These are phyloP conservation scores for Neosilurus mollespiculum DNA, from an alignment of 2,797 vertebrate species.

Conservation along the genomic window DNA sequence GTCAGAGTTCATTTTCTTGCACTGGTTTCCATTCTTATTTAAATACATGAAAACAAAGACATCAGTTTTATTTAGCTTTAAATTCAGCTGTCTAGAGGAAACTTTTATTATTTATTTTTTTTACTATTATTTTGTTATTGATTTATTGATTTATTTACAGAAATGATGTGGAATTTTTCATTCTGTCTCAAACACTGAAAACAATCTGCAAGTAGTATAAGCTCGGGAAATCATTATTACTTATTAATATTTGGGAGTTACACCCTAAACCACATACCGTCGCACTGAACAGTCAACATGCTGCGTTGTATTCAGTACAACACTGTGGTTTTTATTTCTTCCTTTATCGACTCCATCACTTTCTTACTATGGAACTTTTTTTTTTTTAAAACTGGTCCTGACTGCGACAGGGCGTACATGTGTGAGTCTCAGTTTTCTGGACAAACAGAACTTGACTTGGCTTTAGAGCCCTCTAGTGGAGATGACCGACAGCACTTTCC, in stretches of 20 bases:
- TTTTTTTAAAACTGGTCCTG: background rate
- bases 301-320: background rate
- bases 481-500: background rate
- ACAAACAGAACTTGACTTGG: background rate
- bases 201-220: background rate
- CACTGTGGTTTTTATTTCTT: background rate
- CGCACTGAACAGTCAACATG: background rate
- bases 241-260: background rate
- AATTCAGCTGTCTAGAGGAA: background rate
- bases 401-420: background rate
- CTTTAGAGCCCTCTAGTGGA: conserved; percentile 17
- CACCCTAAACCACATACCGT: background rate
- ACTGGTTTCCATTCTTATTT: background rate
- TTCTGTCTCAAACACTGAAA: background rate
- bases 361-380: background rate
- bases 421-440: background rate
- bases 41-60: background rate
- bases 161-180: background rate
- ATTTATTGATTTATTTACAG: background rate
- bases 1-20: background rate
- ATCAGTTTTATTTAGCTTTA: background rate
- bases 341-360: background rate
- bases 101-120: background rate
- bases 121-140: background rate
- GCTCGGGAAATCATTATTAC: background rate